Percentiles rank a stretch among this genome's conserved stretches.
These are phyloP conservation scores for Glyptemys insculpta DNA, from an alignment of 2,797 vertebrate genomes.

Conservation along the genomic window DNA sequence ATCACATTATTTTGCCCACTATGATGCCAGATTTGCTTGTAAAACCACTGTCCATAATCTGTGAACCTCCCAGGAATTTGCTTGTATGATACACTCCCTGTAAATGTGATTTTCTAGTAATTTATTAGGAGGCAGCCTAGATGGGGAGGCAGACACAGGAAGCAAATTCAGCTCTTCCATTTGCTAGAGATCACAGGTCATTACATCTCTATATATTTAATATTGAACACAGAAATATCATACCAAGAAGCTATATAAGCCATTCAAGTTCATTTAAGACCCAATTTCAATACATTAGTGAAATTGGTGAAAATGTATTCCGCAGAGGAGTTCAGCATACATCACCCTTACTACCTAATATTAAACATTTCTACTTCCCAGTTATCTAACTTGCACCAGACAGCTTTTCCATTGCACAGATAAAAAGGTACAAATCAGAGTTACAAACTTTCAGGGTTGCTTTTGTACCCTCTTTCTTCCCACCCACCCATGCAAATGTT, in stretches of 20 bases:
- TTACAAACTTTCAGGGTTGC: not conserved
- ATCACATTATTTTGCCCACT: not conserved
- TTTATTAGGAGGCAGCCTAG: not conserved
- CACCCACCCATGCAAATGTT: not conserved
- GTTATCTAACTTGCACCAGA: not conserved
- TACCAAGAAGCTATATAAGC: not conserved
- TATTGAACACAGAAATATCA: not conserved
- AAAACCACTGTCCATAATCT: not conserved
- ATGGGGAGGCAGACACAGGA: not conserved
- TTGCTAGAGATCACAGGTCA: conserved; percentile 34
- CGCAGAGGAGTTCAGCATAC: not conserved
- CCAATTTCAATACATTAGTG: conserved; percentile 37
- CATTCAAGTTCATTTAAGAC: conserved; percentile 14
- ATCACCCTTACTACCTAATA: not conserved
- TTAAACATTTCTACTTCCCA: not conserved
- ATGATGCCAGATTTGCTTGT: not conserved
- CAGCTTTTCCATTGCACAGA: not conserved
- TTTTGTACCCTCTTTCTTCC: not conserved
- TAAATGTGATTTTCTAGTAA: not conserved
- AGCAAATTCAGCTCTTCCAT: conserved; percentile 18
- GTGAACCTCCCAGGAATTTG: conserved; percentile 19
- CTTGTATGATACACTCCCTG: not conserved
- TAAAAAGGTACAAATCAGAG: not conserved
- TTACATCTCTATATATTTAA: not conserved
- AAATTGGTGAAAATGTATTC: conserved; percentile 22